Evolutionary conservation across 2,113 vertebrate species (phyloP).

Genomic region (Ellobius talpinus): DNA sequence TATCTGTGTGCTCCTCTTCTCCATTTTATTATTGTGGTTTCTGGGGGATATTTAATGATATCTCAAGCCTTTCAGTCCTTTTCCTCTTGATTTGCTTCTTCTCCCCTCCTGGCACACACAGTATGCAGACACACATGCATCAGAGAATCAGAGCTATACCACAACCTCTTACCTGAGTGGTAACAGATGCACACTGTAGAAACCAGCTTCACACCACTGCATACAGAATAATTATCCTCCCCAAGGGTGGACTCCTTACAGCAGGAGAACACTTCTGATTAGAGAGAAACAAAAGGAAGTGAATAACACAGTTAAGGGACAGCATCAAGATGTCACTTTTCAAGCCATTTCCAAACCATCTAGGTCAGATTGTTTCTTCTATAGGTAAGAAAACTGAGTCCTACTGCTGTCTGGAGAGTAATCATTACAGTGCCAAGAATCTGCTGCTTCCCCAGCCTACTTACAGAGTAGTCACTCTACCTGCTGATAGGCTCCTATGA

Average conservation of each 20-base stretch:
- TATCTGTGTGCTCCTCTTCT: slow-evolving; percentile 65
- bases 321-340: background rate
- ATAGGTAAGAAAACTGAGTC: slow-evolving; percentile 1
- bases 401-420: background rate
- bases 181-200: slow-evolving; percentile 76
- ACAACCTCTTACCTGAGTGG: slow-evolving; percentile 51
- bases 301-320: background rate
- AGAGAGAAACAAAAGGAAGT: slow-evolving; percentile 29
- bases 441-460: background rate
- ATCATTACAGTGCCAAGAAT: background rate
- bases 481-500: background rate
- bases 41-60: slow-evolving; percentile 40
- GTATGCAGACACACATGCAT: background rate
- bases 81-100: slow-evolving; percentile 44
- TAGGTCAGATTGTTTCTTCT: background rate
- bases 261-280: background rate
- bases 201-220: slow-evolving; percentile 27
- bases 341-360: background rate
- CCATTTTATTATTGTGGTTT: slow-evolving; percentile 61
- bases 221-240: slow-evolving; percentile 37
- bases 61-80: slow-evolving; percentile 72
- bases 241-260: slow-evolving; percentile 40
- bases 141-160: slow-evolving; percentile 47
- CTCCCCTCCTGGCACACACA: slow-evolving; percentile 23
- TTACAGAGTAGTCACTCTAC: background rate